Evolutionary conservation across 2,797 vertebrate genomes (phyloP), one percentile per base, ranked within the genome.

Genomic region (Allobates femoralis): DNA sequence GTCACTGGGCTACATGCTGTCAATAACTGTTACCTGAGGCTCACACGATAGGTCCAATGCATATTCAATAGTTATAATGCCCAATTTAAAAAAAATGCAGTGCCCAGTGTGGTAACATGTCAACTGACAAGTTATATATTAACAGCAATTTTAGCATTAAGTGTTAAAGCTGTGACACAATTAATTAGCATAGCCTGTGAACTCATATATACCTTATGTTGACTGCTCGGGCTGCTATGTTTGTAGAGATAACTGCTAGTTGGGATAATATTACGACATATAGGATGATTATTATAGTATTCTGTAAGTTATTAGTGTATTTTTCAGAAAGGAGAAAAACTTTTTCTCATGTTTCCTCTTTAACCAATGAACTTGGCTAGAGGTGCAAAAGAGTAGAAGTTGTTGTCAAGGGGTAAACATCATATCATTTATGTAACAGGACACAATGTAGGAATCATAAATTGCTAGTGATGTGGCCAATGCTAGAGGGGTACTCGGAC

Each of bases 91-190:
- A 28, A 26, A 76, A 8, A 21, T 7, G 28, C n/a, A 55, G 16
- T 76, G 46, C 50, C 50, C 74, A 18, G 15, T 21, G 53, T 10
- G 28, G 50, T 55, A 53, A 53, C 26, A 32, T 53, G 26, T 15
- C 26, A 51, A 46, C 53, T 55, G 74, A 76, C 74, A 32, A 76
- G 46, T 76, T 76, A 76, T 76, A 55, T 76, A 53, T 76, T 76
- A 76, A 30, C 50, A 53, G n/a, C 26, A 55, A 32, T 53, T 30
- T 51, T 41, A 74, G 15, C 41, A 74, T 74, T 74, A 71, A 71
- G 67, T 71, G 67, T 71, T 34, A 71, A 71, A 71, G 67, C 67
- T 71, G 67, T 71, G 67, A 71, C 67, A 71, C 67, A 71, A 71
- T 71, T 37, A 71, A 71, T 71, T 71, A 71, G 34, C 67, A 46